Conservation (phyloP, 2,113 vertebrate genomes). For the Lonchura striata region DNA sequence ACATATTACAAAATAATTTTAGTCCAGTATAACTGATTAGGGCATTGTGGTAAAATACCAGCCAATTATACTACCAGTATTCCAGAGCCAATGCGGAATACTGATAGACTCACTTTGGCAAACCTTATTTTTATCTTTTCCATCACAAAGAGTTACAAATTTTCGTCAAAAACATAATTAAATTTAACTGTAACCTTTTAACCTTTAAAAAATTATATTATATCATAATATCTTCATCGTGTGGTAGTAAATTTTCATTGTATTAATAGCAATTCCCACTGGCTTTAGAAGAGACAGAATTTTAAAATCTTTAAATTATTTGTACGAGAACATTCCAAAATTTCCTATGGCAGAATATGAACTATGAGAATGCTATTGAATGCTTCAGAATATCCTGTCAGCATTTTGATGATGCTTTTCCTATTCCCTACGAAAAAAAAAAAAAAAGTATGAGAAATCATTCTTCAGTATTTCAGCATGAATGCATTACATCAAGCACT, state of each 20-base stretch:
- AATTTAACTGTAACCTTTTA: not conserved
- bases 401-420: not conserved
- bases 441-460: not conserved
- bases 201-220: not conserved
- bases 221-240: not conserved
- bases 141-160: not conserved
- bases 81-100: not conserved
- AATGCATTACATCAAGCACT: not conserved
- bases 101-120: not conserved
- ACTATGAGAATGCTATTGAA: not conserved
- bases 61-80: not conserved
- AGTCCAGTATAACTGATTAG: not conserved
- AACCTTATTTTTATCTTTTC: not conserved
- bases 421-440: not conserved
- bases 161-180: not conserved
- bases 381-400: not conserved
- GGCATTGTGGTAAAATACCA: not conserved
- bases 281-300: not conserved
- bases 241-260: not conserved
- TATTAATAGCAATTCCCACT: not conserved
- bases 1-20: not conserved
- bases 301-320: not conserved
- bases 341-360: not conserved
- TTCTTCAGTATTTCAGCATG: not conserved
- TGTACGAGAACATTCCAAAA: not conserved